A percentile compares a stretch with the other conserved stretches of the same genome.
These are phyloP conservation scores for Tachypleus tridentatus DNA, from an alignment of 1,140 invertebrate genomes.

Conservation along the genomic window DNA sequence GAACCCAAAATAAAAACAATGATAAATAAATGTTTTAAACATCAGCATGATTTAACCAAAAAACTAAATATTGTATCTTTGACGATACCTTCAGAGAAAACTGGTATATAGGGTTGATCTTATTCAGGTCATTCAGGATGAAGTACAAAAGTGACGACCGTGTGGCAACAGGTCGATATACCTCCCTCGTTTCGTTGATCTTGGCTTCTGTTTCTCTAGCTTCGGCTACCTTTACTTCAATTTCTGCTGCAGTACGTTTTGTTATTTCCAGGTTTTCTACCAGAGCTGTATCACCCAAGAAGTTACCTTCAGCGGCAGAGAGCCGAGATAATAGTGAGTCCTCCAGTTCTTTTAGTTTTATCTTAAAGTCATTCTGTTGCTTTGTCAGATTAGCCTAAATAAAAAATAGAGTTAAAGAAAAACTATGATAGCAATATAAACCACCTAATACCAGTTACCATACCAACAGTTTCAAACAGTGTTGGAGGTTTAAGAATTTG, in stretches of 20 bases:
- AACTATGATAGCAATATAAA: no score
- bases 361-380: conserved; percentile 96
- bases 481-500: no score
- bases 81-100: conserved; percentile 78
- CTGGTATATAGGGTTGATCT: conserved; percentile 94
- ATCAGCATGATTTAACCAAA: no score
- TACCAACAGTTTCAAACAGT: no score
- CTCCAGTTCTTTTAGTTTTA: conserved; percentile 77
- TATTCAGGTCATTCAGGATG: conserved; percentile 91
- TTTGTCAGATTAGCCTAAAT: conserved; percentile 75
- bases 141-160: conserved; percentile 88
- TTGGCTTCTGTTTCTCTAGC: conserved; percentile 82
- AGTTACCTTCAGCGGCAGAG: conserved; percentile 84
- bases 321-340: conserved; percentile 80
- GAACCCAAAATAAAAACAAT: no score
- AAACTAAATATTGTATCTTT: no score
- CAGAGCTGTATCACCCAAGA: conserved; percentile 75
- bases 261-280: conserved; percentile 95
- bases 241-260: conserved; percentile 86
- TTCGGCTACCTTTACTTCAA: conserved; percentile 80
- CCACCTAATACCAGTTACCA: no score
- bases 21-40: no score
- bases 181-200: conserved; percentile 84
- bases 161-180: conserved; percentile 82
- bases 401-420: conserved; percentile 26